Conservation (phyloP, 2,113 vertebrate genomes). For the Struthio camelus region DNA sequence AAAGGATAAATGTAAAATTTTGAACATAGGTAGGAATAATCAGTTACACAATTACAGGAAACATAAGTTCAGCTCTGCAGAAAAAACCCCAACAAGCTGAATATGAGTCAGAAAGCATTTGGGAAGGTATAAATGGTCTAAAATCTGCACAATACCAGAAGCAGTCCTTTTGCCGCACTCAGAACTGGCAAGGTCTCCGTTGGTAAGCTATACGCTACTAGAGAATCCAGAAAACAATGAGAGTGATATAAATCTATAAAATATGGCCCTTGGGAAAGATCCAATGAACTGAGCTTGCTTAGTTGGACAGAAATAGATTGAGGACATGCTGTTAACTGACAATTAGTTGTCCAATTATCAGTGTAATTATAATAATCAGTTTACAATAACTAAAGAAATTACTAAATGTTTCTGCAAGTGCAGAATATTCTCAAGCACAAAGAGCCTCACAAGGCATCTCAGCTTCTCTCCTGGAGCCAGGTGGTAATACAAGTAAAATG, state of each 20-base stretch:
- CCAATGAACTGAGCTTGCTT: background rate
- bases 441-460: background rate
- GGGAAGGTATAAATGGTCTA: background rate
- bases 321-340: background rate
- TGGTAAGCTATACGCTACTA: background rate
- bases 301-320: background rate
- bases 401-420: background rate
- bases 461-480: background rate
- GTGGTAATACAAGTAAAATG: background rate
- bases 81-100: fast-evolving
- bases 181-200: background rate
- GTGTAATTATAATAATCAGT: background rate
- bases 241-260: background rate
- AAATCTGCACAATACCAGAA: background rate
- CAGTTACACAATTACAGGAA: background rate
- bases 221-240: background rate
- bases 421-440: background rate
- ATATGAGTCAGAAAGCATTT: background rate
- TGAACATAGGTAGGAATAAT: background rate
- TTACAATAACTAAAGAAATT: background rate
- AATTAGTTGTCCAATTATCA: constrained; percentile 1
- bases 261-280: background rate
- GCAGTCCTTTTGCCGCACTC: background rate
- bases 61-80: background rate
- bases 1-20: background rate